phyloP scores from a whole-genome alignment of 2,113 vertebrate genomes.

The Mastomys natalensis region DNA sequence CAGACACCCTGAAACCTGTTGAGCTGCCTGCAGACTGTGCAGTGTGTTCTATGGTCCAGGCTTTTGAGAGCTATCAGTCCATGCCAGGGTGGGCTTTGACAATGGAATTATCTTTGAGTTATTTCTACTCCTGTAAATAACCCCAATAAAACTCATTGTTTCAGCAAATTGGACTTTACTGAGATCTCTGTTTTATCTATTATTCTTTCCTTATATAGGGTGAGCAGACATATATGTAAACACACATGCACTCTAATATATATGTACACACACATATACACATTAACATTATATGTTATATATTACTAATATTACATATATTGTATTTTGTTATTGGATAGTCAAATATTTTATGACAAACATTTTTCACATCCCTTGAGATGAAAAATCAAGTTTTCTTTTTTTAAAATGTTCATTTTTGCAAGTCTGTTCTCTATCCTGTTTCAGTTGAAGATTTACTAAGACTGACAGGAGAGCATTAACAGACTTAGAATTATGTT shows the following conservation, averaged over 20 bases:
- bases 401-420: background rate
- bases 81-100: background rate
- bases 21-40: background rate
- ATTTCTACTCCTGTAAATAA: background rate
- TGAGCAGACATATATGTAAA: background rate
- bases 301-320: background rate
- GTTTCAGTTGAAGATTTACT: background rate
- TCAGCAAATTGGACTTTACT: background rate
- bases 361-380: constrained; percentile 12
- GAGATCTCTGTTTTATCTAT: background rate
- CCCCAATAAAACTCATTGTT: background rate
- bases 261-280: background rate
- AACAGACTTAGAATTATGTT: too few relatives aligned
- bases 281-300: background rate
- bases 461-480: background rate
- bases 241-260: background rate
- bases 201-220: background rate
- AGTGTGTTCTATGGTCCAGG: background rate
- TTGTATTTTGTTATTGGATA: background rate
- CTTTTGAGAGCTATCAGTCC: background rate
- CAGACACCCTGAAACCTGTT: too few relatives aligned
- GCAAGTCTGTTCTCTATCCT: background rate
- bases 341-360: constrained; percentile 38
- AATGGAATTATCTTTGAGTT: background rate
- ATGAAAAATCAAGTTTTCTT: background rate